Conservation (phyloP, 1,140 invertebrate genomes). For the Nephotettix cincticeps region DNA sequence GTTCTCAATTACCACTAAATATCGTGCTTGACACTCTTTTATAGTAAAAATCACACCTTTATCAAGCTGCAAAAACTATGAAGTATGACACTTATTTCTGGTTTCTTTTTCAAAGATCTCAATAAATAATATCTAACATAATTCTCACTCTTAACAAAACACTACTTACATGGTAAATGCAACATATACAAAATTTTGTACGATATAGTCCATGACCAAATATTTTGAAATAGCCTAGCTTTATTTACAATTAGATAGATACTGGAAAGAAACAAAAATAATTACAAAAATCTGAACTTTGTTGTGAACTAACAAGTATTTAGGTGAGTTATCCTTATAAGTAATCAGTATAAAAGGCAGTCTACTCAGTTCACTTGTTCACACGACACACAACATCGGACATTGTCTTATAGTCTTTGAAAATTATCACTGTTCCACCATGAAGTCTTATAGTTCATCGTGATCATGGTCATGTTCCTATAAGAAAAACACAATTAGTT, state of each 20-base stretch:
- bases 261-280: neutral
- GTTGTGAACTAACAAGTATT: neutral
- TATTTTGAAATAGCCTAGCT: neutral
- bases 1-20: neutral
- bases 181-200: slow-evolving; percentile 19
- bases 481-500: slow-evolving; percentile 40
- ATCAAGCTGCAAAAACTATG: neutral
- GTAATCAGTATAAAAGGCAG: slow-evolving; percentile 16
- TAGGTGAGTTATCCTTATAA: neutral
- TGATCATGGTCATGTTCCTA: slow-evolving; percentile 54
- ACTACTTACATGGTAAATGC: slow-evolving; percentile 17
- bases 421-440: slow-evolving; percentile 4
- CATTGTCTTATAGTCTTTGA: neutral
- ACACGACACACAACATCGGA: slow-evolving; percentile 11
- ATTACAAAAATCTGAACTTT: slow-evolving; percentile 7
- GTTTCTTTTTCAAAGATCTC: neutral
- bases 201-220: neutral
- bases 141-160: slow-evolving; percentile 18
- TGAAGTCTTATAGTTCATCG: slow-evolving; percentile 59
- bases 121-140: slow-evolving; percentile 16
- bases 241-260: slow-evolving; percentile 5
- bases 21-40: neutral
- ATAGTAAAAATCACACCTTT: neutral
- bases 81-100: too few relatives aligned
- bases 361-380: slow-evolving; percentile 16